Base-by-base conservation (phyloP, 2,888 invertebrate species). In the Bombyx huttoni region DNA sequence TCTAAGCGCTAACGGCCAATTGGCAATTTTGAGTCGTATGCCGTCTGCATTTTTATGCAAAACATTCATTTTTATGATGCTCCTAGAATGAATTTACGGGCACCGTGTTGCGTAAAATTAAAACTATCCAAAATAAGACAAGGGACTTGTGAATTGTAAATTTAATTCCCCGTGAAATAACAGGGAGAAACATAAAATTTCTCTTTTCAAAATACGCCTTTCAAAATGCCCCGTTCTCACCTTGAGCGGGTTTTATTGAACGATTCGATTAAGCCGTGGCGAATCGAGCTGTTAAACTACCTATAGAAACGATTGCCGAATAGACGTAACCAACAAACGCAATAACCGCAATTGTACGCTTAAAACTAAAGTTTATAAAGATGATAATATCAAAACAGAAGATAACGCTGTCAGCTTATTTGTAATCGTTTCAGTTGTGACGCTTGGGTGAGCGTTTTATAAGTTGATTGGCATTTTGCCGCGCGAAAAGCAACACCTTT, bases 401-500 rank as follows among this genome's bases (percentile, higher is more conserved):
- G 0, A 40, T 40, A 12, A 40, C 12, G 12, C 40, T 10, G 40
- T 10, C 9, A 12, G 40, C 40, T 12, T 40, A 12, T 40, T 40
- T 40, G 7, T 10, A 40, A 12, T 40, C 40, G 8, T 48, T 24
- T 13, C 52, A 49, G 53, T 52, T 58, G 70, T 62, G 67, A 67
- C 73, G 78, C 73, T 75, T 73, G 78, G 75, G 67, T 72, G 78
- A 81, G 73, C 78, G 75, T 79, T 83, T 82, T 77, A 75, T 75
- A 69, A 75, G 73, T 78, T 81, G 84, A 84, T 81, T 84, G 84
- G 78, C 84, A 81, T 80, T 81, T 78, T 70, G 76, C 79, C 75
- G 83, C 76, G 85, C 84, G 80, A 85, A 84, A 83, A 81, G 81
- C 78, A 81, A 83, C 86, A 86, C 84, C 83, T 83, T 75, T 69